Conservation (phyloP, 2,888 invertebrate species). For the Panopea generosa region DNA sequence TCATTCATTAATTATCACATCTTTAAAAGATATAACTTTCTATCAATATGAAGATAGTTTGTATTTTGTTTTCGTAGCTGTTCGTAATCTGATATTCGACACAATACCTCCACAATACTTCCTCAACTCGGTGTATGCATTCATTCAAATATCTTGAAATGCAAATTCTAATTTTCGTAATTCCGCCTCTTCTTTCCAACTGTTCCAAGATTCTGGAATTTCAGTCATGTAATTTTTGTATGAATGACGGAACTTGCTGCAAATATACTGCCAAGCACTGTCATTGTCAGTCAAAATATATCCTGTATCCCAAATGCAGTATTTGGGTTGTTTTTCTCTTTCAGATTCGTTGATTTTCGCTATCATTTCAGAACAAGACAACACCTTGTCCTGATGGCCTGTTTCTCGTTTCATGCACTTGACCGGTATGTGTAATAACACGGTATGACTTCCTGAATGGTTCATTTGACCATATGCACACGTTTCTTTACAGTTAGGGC, state of each 20-base stretch:
- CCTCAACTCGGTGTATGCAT: too few relatives aligned
- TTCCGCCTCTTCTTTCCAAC: not conserved
- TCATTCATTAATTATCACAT: too few relatives aligned
- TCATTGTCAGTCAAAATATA: not conserved
- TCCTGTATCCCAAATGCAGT: not conserved
- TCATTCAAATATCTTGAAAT: too few relatives aligned
- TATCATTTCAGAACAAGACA: not conserved
- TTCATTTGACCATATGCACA: slow-evolving; percentile 7
- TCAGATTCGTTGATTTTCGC: not conserved
- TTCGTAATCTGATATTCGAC: too few relatives aligned
- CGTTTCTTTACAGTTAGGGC: slow-evolving; percentile 26
- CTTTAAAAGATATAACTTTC: too few relatives aligned
- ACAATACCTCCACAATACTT: too few relatives aligned
- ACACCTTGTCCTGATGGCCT: not conserved
- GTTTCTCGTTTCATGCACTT: not conserved
- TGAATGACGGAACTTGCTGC: too few relatives aligned
- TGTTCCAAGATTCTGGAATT: slow-evolving; percentile 12
- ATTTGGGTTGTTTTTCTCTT: not conserved
- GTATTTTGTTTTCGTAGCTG: too few relatives aligned
- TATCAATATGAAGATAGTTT: too few relatives aligned
- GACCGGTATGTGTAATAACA: slow-evolving; percentile 17
- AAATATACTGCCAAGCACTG: slow-evolving; percentile 10
- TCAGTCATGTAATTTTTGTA: too few relatives aligned
- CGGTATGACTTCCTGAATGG: slow-evolving; percentile 17
- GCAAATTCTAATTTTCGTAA: slow-evolving; percentile 7